Percentiles rank a stretch among this genome's conserved stretches.
Evolutionary conservation across 2,888 invertebrate genomes (phyloP).

Genomic region (Macaria liturata): DNA sequence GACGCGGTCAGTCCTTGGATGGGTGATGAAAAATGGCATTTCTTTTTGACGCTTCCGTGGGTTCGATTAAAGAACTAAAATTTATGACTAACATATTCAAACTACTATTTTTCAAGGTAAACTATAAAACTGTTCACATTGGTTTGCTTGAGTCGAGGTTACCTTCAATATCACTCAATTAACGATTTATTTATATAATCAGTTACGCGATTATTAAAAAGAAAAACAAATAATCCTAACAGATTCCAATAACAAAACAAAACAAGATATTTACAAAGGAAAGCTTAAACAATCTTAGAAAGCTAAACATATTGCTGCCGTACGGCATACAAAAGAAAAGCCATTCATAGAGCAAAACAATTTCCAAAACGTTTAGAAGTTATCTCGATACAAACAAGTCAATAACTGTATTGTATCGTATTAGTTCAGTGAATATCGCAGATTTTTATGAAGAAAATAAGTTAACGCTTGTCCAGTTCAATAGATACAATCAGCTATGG

Average conservation of each 20-base stretch:
- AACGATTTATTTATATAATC: too few relatives aligned
- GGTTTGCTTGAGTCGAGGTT: too few relatives aligned
- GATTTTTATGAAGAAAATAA: constrained; percentile 23
- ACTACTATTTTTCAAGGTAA: too few relatives aligned
- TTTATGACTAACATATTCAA: too few relatives aligned
- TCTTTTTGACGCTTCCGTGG: too few relatives aligned
- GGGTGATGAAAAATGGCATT: too few relatives aligned
- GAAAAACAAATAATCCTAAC: constrained; percentile 1
- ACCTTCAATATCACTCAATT: too few relatives aligned
- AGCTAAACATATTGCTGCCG: constrained; percentile 28
- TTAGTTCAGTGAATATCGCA: constrained; percentile 32
- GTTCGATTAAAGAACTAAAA: too few relatives aligned
- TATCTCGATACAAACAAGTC: constrained; percentile 32
- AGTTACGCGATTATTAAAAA: too few relatives aligned
- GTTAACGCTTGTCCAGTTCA: constrained; percentile 15
- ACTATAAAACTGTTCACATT: too few relatives aligned
- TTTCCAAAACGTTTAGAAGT: constrained; percentile 36
- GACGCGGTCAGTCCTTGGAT: too few relatives aligned
- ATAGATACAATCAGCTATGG: neutral
- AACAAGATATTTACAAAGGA: constrained; percentile 16
- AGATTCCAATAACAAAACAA: constrained; percentile 8
- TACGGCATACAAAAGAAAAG: constrained; percentile 30
- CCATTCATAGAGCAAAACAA: constrained; percentile 31
- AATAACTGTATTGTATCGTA: constrained; percentile 32
- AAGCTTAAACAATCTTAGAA: constrained; percentile 26